A percentile compares a stretch with the other conserved stretches of the same genome.
phyloP scores from a whole-genome alignment of 2,113 vertebrate genomes.

The Vicugna pacos region DNA sequence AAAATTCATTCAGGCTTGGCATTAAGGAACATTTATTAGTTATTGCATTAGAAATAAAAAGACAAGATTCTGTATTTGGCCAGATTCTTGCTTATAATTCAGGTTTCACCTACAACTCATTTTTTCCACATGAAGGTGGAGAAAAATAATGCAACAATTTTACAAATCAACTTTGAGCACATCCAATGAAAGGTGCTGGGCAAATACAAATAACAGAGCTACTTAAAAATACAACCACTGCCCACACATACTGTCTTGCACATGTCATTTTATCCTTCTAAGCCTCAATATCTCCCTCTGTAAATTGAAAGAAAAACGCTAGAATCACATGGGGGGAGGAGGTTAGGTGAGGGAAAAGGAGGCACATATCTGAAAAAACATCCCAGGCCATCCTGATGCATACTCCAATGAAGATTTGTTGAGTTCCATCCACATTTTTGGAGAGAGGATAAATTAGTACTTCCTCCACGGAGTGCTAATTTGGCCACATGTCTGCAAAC shows the following conservation, averaged over 20 bases:
- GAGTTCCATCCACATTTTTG: conserved; percentile 2
- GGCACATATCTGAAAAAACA: not conserved
- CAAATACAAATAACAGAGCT: conserved; percentile 56
- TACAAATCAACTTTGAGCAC: conserved; percentile 18
- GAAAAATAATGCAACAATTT: conserved; percentile 61
- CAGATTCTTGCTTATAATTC: conserved; percentile 56
- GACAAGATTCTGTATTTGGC: conserved; percentile 56
- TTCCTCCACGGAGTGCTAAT: not conserved
- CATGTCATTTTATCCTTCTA: conserved; percentile 46
- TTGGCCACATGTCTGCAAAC: conserved; percentile 12
- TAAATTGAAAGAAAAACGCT: not conserved
- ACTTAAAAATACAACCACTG: conserved; percentile 26
- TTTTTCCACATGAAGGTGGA: conserved; percentile 44
- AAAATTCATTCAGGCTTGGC: conserved; percentile 30
- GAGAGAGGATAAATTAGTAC: not conserved
- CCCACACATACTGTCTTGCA: not conserved
- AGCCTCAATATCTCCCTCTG: not conserved
- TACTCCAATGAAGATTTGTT: not conserved
- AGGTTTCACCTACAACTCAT: conserved; percentile 41
- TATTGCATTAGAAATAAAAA: conserved; percentile 46
- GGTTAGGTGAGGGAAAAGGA: not conserved
- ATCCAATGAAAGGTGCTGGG: not conserved
- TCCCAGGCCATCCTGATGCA: not conserved
- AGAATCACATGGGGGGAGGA: not conserved
- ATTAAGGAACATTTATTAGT: conserved; percentile 59